Conservation (phyloP, 2,113 vertebrate genomes). For the Myocastor coypus region DNA sequence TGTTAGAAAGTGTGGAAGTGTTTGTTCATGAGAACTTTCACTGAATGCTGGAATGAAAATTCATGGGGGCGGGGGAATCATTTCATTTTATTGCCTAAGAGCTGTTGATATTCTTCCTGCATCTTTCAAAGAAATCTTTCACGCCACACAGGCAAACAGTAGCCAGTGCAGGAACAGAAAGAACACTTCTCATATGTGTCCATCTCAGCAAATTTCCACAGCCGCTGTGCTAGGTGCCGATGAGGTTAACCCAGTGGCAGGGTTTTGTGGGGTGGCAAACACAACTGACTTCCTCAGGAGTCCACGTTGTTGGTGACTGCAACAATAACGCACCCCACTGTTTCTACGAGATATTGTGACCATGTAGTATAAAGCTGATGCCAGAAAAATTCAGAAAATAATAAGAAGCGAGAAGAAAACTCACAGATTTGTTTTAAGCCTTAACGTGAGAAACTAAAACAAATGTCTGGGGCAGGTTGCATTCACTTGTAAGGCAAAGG, state of each 20-base stretch:
- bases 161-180: conserved; percentile 60
- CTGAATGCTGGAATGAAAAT: conserved; percentile 61
- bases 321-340: conserved; percentile 67
- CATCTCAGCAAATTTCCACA: conserved; percentile 71
- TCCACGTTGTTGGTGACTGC: conserved; percentile 73
- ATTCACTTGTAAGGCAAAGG: background rate
- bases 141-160: conserved; percentile 58
- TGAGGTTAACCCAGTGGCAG: conserved; percentile 72
- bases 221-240: conserved; percentile 69
- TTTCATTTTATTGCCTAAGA: conserved; percentile 68
- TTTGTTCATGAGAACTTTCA: conserved; percentile 60
- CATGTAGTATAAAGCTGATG: conserved; percentile 60
- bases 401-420: conserved; percentile 69
- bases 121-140: conserved; percentile 76
- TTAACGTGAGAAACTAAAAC: conserved; percentile 54
- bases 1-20: conserved; percentile 69
- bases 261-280: conserved; percentile 68
- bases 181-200: conserved; percentile 61
- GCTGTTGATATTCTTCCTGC: conserved; percentile 56
- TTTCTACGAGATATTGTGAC: conserved; percentile 55
- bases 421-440: conserved; percentile 3
- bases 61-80: background rate
- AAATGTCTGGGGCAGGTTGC: conserved; percentile 58
- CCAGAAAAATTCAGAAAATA: conserved; percentile 81
- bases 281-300: conserved; percentile 72